Conservation (phyloP, 2,888 invertebrate species). For the Conchocele bisecta region DNA sequence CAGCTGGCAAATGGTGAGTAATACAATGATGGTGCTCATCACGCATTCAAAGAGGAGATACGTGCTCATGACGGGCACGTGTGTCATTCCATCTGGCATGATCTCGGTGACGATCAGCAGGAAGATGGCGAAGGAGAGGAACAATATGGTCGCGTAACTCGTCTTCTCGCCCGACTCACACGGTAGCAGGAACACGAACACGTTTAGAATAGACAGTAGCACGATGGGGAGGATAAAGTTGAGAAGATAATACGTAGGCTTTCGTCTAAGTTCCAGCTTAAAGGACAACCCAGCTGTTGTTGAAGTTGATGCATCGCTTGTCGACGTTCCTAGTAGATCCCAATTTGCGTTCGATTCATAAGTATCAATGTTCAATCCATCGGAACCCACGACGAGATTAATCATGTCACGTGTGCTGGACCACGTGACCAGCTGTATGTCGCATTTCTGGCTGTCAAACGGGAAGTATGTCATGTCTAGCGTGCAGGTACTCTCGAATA, state of each 20-base stretch:
- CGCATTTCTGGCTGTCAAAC: slow-evolving; percentile 52
- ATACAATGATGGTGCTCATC: slow-evolving; percentile 48
- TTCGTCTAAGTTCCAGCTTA: slow-evolving; percentile 36
- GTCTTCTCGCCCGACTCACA: slow-evolving; percentile 56
- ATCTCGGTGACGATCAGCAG: slow-evolving; percentile 57
- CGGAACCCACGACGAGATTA: slow-evolving; percentile 26
- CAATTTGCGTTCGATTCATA: slow-evolving; percentile 59
- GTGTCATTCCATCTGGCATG: slow-evolving; percentile 61
- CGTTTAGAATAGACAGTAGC: slow-evolving; percentile 39
- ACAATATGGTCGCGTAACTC: slow-evolving; percentile 52
- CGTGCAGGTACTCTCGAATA: slow-evolving; percentile 53
- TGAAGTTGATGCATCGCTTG: slow-evolving; percentile 35
- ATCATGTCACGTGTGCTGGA: slow-evolving; percentile 51
- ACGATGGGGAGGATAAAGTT: slow-evolving; percentile 54
- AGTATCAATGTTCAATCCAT: slow-evolving; percentile 31
- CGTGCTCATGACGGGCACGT: slow-evolving; percentile 47
- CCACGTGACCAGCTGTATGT: slow-evolving; percentile 54
- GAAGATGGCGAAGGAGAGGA: slow-evolving; percentile 57
- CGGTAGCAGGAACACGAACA: slow-evolving; percentile 51
- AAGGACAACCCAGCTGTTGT: slow-evolving; percentile 47
- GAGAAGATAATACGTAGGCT: slow-evolving; percentile 46
- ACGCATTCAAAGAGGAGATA: slow-evolving; percentile 52
- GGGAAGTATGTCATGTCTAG: slow-evolving; percentile 57
- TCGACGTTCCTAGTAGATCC: slow-evolving; percentile 40
- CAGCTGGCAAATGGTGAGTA: slow-evolving; percentile 42